A percentile compares a stretch with the other conserved stretches of the same genome.
These are phyloP conservation scores for Cloeon dipterum DNA, from an alignment of 2,888 invertebrate species.

Conservation along the genomic window DNA sequence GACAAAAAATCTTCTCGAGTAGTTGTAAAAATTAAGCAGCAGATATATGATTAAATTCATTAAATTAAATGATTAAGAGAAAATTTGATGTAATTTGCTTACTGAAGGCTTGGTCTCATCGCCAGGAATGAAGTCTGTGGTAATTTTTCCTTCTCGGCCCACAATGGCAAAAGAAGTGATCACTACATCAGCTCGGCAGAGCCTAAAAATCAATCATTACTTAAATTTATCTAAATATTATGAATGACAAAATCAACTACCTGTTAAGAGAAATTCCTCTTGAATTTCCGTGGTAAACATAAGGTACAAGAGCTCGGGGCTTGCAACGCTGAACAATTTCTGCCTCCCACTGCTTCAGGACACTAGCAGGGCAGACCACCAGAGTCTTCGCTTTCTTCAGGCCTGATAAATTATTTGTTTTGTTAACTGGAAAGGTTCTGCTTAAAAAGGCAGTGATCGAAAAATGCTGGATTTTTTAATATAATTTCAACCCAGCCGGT, in stretches of 20 bases:
- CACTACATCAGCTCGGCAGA: conserved; percentile 57
- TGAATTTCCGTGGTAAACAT: conserved; percentile 60
- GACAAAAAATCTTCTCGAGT: too few relatives aligned
- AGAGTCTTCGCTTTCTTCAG: conserved; percentile 40
- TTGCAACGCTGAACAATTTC: conserved; percentile 45
- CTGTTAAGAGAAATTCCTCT: conserved; percentile 35
- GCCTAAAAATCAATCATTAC: conserved; percentile 12
- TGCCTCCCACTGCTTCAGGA: conserved; percentile 72
- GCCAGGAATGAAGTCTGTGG: not conserved
- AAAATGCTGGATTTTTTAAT: too few relatives aligned
- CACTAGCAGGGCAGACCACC: conserved; percentile 81
- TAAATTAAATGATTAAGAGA: too few relatives aligned
- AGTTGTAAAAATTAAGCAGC: too few relatives aligned
- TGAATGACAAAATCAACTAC: conserved; percentile 7
- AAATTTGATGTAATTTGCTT: too few relatives aligned
- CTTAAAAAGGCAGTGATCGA: too few relatives aligned
- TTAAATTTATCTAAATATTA: not conserved
- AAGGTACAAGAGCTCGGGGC: conserved; percentile 33
- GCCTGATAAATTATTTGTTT: too few relatives aligned
- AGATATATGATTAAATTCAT: too few relatives aligned
- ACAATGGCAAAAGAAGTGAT: conserved; percentile 72
- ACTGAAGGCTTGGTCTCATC: not conserved
- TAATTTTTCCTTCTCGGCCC: conserved; percentile 29
- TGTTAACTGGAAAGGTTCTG: too few relatives aligned
- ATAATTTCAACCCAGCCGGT: too few relatives aligned